Percentiles rank a stretch among this genome's conserved stretches.
Evolutionary conservation across 2,888 invertebrate genomes (phyloP).

Genomic region (Mimumesa dahlbomi): DNA sequence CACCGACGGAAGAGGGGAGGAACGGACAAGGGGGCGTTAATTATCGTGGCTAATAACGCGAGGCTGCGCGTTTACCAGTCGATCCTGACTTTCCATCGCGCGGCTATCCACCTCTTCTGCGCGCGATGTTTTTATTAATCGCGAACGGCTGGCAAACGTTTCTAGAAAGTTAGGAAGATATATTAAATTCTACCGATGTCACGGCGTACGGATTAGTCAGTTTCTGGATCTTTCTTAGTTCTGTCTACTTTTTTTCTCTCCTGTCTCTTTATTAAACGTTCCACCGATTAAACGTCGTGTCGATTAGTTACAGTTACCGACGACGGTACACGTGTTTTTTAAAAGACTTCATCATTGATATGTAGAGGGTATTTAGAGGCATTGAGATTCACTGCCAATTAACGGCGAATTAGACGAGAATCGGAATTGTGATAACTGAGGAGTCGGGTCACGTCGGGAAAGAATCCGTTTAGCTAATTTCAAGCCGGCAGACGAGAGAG

Average conservation of each 20-base stretch:
- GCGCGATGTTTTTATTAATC: constrained; percentile 33
- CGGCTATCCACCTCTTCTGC: background rate
- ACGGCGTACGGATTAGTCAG: too few relatives aligned
- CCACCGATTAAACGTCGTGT: too few relatives aligned
- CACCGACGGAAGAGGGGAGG: constrained; percentile 18
- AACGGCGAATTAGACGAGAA: constrained; percentile 43
- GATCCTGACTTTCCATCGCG: constrained; percentile 39
- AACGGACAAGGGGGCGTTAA: constrained; percentile 62
- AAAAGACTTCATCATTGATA: too few relatives aligned
- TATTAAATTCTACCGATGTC: too few relatives aligned
- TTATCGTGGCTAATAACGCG: constrained; percentile 71
- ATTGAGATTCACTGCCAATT: constrained; percentile 16
- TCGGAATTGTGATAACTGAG: constrained; percentile 26
- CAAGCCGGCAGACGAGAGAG: constrained; percentile 39
- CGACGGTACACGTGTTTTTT: too few relatives aligned
- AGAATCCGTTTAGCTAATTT: constrained; percentile 77
- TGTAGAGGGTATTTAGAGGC: too few relatives aligned
- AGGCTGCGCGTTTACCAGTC: constrained; percentile 46
- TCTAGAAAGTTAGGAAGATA: constrained; percentile 17
- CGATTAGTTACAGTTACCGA: too few relatives aligned
- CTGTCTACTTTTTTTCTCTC: too few relatives aligned
- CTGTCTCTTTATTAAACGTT: too few relatives aligned
- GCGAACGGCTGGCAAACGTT: constrained; percentile 5
- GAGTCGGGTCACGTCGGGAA: constrained; percentile 43
- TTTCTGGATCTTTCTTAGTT: too few relatives aligned